Evolutionary conservation across 2,888 invertebrate species (phyloP), one percentile per base, ranked within the genome.

Genomic region (Melanostoma scalare): DNA sequence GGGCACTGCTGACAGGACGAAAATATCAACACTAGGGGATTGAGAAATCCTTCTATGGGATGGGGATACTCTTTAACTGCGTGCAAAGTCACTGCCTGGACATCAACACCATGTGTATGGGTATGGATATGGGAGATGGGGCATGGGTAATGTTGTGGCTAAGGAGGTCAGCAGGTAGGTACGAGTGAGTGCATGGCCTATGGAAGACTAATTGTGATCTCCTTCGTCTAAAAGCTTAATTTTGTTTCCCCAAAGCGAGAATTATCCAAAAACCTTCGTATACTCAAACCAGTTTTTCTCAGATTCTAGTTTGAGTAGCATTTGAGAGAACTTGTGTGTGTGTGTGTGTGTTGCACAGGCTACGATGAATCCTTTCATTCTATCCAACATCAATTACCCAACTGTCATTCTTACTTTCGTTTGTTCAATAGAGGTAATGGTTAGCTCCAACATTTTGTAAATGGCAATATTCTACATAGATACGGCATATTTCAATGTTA

Each of bases 371-470:
- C 68, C 68, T 79, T 74, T 55, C 74, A 79, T 68, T 79, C 74
- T 79, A 60, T 74, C 74, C 79, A 79, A 68, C 79, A 79, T 79
- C 79, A 79, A 79, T 79, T 79, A 79, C 55, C 68, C 55, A 74
- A 68, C 74, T 79, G 79, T 79, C 79, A 79, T 73, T 79, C 73
- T 68, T 79, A 36, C 48, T 74, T 74, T 74, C 48, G 56, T 79
- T 55, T 65, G 52, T 58, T 40, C 44, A 50, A 31, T 52, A 4
- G 61, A 5, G 44, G 40, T 33, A 53, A 8, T 60, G 44, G 31
- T n/a, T 20, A 71, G 61, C 10, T 38, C 53, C 56, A 63, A 71
- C 58, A 40, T 67, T 72, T 74, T 55, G 65, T 58, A 50, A 35
- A 6, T 73, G 3, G 33, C 6, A 48, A 10, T 55, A 30, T 46